Base-by-base conservation (phyloP, 2,888 invertebrate species). In the Smittia sp. region DNA sequence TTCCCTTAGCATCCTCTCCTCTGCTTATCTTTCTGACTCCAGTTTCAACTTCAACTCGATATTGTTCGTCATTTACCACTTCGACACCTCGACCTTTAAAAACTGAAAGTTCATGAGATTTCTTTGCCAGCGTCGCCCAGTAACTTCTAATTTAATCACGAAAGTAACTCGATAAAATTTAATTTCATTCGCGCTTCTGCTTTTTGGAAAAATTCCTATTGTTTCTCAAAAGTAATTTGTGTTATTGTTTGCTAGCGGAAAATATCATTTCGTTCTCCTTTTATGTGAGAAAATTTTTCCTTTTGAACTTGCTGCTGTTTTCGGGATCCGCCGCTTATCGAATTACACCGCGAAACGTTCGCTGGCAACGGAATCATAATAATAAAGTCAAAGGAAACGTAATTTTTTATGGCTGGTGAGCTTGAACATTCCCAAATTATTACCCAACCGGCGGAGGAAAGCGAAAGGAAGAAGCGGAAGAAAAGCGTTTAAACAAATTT, bases 301-400 rank as follows among this genome's bases (percentile, higher is more conserved):
- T 46, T 32, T 32, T 15, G 46, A 46, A 11, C 15, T 58, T 58
- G 15, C 22, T 58, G 58, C 58, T 58, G n/a, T 58, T 58, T 67
- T 67, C 20, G 22, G 22, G 67, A 32, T 66, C 39, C 32, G 66
- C 6, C 39, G 66, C 66, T 66, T 66, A 66, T 66, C 66, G 66
- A 66, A 66, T 66, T 66, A 66, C 27, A 63, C 27, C 66, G 41
- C 22, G 24, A 41, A 67, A 67, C 41, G 41, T 38, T 39, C 20
- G 25, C 67, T 32, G 38, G 20, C 22, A 67, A 67, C 39, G 20
- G 46, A 67, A 39, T 67, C 67, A 39, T 67, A 41, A 67, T 67
- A 67, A 67, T 67, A 39, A 67, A 67, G 67, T 67, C 67, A 67
- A 46, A 67, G 46, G 41, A 67, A 67, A 67, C 41, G 46, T 67